Evolutionary conservation across 2,888 invertebrate species (phyloP), one percentile per base, ranked within the genome.

Genomic region (Parnassius smintheus): DNA sequence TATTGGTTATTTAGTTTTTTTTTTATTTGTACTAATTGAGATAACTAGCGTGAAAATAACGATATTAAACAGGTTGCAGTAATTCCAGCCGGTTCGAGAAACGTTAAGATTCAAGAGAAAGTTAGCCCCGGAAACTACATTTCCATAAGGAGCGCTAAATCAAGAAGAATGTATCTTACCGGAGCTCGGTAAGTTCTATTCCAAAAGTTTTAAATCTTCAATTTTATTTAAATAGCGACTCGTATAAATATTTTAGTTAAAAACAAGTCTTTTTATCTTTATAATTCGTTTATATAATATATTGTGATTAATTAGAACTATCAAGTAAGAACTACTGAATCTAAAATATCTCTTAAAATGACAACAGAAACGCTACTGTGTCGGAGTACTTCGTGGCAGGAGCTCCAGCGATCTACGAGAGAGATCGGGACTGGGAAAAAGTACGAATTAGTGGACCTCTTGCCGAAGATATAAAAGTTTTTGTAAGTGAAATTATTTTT

Each of bases 311-410:
- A 25, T 25, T 25, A 4, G 7, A 25, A 25, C 7, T 25, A 25
- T 35, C 7, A 35, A 35, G 35, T 35, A 35, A 35, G 3, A 25
- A 35, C 35, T 35, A 35, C 35, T 35, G 35, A 35, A 35, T 35
- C 35, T 7, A 7, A 35, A 35, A 35, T 35, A 35, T 35, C 35
- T 35, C 35, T 35, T 7, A 35, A 7, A 35, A 35, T 35, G 35
- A 46, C 13, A 13, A 51, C 81, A 96, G 96, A 72, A 93, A 94
- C 71, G 94, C 95, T 70, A 94, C 94, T 22, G 81, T 94, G 88
- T 95, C 96, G 56, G 97, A 97, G 85, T 97, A 97, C 82, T 93
- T 94, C 69, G 95, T 96, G 59, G 97, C 96, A 13, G 96, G 96
- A 58, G 93, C 96, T 2, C 94, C 95, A 68, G 94, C 96, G 56